Percentiles rank a stretch among this genome's conserved stretches.
Conservation (phyloP, 2,888 invertebrate species). For the Tribolium freemani region DNA sequence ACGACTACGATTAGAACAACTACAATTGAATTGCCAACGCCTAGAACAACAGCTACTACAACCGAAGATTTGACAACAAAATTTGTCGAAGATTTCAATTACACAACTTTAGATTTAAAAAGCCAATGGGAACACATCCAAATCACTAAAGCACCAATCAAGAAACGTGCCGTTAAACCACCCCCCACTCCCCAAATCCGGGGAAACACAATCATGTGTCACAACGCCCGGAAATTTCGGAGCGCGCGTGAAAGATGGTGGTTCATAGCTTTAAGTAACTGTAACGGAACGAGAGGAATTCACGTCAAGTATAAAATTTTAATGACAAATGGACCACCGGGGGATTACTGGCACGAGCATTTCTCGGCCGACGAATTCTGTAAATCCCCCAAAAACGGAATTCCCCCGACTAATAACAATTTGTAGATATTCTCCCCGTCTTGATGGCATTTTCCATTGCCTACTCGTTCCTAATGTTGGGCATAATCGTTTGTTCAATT, state of each 20-base stretch:
- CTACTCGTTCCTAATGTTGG: slow-evolving; percentile 80
- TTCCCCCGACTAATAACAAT: background rate
- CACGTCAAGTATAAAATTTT: slow-evolving; percentile 84
- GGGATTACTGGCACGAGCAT: slow-evolving; percentile 88
- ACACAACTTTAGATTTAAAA: slow-evolving; percentile 13
- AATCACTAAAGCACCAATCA: slow-evolving; percentile 12
- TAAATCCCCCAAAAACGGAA: slow-evolving; percentile 69
- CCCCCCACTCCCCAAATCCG: slow-evolving; percentile 48
- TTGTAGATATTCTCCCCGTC: slow-evolving; percentile 88
- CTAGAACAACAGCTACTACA: slow-evolving; percentile 3
- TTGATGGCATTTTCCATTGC: slow-evolving; percentile 81
- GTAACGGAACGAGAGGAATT: slow-evolving; percentile 81
- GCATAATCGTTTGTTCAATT: slow-evolving; percentile 81
- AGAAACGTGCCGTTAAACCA: slow-evolving; percentile 63
- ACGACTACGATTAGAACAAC: slow-evolving; percentile 39
- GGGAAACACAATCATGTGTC: slow-evolving; percentile 70
- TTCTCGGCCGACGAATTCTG: slow-evolving; percentile 97
- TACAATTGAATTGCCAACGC: slow-evolving; percentile 11
- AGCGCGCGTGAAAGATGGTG: slow-evolving; percentile 93
- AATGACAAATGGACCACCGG: slow-evolving; percentile 89
- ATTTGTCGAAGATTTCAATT: slow-evolving; percentile 15
- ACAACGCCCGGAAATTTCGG: slow-evolving; percentile 79
- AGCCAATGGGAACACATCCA: slow-evolving; percentile 1
- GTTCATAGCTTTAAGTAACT: slow-evolving; percentile 91
- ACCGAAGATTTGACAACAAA: background rate